Evolutionary conservation across 2,888 invertebrate species (phyloP).

Genomic region (Ochropleura plecta): DNA sequence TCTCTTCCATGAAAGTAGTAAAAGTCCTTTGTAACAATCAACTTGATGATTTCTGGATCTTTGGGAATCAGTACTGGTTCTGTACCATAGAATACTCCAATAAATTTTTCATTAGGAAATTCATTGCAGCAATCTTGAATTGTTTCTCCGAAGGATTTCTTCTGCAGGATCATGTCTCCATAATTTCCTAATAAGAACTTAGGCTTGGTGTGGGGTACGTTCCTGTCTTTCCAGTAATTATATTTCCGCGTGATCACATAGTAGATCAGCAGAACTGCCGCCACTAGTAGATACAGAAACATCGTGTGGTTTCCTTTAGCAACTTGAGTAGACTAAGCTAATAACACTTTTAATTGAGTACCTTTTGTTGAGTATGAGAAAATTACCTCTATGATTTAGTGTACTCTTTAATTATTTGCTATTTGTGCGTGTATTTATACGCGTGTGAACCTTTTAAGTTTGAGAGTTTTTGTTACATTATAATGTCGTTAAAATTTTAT

Average conservation of each 20-base stretch:
- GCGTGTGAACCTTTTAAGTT: slow-evolving; percentile 1
- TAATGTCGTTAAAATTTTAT: no score
- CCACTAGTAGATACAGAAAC: slow-evolving; percentile 37
- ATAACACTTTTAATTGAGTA: background rate
- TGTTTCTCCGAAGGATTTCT: slow-evolving; percentile 43
- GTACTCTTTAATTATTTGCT: background rate
- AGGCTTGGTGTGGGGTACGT: slow-evolving; percentile 45
- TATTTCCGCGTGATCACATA: slow-evolving; percentile 48
- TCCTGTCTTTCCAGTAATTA: slow-evolving; percentile 69
- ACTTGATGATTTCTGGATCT: slow-evolving; percentile 73
- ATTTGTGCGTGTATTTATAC: no score
- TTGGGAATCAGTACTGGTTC: slow-evolving; percentile 72
- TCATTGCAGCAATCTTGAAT: slow-evolving; percentile 66
- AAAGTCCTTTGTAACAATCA: slow-evolving; percentile 73
- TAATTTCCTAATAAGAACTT: no score
- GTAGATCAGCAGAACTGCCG: slow-evolving; percentile 26
- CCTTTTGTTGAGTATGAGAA: background rate
- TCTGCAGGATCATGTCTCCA: no score
- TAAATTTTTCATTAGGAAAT: slow-evolving; percentile 69
- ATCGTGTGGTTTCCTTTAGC: slow-evolving; percentile 22
- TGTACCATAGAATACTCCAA: slow-evolving; percentile 73
- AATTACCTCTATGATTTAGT: background rate
- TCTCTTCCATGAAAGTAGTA: slow-evolving; percentile 73
- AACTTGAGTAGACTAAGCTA: slow-evolving; percentile 11
- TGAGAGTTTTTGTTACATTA: background rate